A percentile compares a stretch with the other conserved stretches of the same genome.
phyloP scores from a whole-genome alignment of 2,113 vertebrate species.

The Syrmaticus mikado region DNA sequence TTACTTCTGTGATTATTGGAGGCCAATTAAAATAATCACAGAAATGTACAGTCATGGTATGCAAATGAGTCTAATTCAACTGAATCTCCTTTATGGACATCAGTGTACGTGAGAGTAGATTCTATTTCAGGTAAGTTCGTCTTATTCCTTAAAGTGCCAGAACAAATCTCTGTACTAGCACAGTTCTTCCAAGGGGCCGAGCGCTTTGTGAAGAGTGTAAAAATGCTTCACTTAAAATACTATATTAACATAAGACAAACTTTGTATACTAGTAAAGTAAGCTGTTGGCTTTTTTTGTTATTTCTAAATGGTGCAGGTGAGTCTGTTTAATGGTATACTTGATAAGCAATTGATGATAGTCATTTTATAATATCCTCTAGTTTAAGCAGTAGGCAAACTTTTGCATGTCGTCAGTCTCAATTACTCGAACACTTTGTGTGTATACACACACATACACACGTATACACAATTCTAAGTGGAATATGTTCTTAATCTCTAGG shows the following conservation, averaged over 20 bases:
- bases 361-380: neutral
- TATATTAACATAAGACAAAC: neutral
- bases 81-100: neutral
- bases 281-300: neutral
- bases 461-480: neutral
- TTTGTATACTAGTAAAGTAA: neutral
- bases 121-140: neutral
- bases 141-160: neutral
- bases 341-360: neutral
- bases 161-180: neutral
- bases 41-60: neutral
- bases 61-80: neutral
- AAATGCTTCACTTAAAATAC: neutral
- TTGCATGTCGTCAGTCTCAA: neutral
- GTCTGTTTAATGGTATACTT: neutral
- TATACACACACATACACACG: no score
- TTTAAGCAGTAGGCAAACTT: neutral
- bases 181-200: neutral
- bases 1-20: neutral
- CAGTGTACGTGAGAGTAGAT: neutral
- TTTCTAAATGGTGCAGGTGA: neutral
- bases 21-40: neutral
- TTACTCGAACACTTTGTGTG: neutral
- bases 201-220: neutral
- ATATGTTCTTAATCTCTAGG: conserved; percentile 76